phyloP scores from a whole-genome alignment of 1,140 invertebrate species.

The Drosophila seguyi region DNA sequence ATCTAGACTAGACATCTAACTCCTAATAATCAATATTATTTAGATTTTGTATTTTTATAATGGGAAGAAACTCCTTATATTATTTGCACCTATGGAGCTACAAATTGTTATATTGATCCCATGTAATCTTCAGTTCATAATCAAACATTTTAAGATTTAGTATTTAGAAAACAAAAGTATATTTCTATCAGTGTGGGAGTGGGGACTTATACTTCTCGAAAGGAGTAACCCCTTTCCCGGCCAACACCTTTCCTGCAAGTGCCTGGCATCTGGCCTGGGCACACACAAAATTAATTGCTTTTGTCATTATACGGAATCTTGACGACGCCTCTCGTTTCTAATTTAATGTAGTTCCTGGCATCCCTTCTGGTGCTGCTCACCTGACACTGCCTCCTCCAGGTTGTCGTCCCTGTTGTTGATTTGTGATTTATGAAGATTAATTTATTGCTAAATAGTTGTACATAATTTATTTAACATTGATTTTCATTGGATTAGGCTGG shows the following conservation, averaged over 20 bases:
- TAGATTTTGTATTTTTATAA: too few species aligned
- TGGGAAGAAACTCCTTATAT: too few species aligned
- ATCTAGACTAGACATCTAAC: too few species aligned
- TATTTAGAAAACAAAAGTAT: too few species aligned
- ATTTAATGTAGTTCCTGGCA: constrained; percentile 77
- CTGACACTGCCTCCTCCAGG: constrained; percentile 15
- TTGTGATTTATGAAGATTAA: constrained; percentile 85
- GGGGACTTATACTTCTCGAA: not conserved
- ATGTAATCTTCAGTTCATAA: not conserved
- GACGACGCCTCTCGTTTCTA: constrained; percentile 81
- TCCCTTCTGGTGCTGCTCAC: constrained; percentile 22
- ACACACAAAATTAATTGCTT: constrained; percentile 84
- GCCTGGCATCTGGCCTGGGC: constrained; percentile 66
- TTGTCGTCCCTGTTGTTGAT: constrained; percentile 72
- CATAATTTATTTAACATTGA: constrained; percentile 83
- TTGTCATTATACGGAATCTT: constrained; percentile 85
- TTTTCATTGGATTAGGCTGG: constrained; percentile 64
- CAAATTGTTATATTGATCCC: not conserved
- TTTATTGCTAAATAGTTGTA: constrained; percentile 83
- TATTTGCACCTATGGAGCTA: too few species aligned
- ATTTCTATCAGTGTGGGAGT: not conserved
- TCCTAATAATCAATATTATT: too few species aligned
- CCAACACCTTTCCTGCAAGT: constrained; percentile 55
- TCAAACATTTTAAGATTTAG: not conserved
- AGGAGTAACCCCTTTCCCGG: constrained; percentile 31